Evolutionary conservation across 1,140 invertebrate genomes (phyloP), one percentile per base, ranked within the genome.

Genomic region (Acromyrmex charruanus): DNA sequence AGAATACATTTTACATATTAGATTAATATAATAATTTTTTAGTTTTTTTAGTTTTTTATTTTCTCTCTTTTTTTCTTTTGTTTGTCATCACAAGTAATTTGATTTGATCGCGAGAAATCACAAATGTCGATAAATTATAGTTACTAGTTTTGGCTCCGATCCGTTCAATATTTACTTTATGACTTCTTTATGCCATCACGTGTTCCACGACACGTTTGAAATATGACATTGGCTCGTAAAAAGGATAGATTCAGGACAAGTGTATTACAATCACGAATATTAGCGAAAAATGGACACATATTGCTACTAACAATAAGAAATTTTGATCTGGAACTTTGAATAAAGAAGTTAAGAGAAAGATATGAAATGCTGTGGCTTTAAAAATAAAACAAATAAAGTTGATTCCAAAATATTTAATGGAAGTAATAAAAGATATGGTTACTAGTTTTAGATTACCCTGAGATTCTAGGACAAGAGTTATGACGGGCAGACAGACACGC

Each of bases 111-210:
- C 31, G 16, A 31, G 77, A 81, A n/a, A 72, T 81, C 16, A 28
- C 0, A 3, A 2, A 53, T 59, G 7, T n/a, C 25, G 79, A 58
- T 81, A 58, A 71, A 72, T 72, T 81, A 81, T 28, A 28, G n/a
- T 79, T n/a, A 21, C 39, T 59, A 9, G 14, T 72, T 39, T 72
- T 55, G 66, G 65, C 49, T 55, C 49, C 10, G 49, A 14, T 58
- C 16, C 14, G 14, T 55, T 69, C 65, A 81, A 81, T 81, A n/a
- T 81, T 81, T 72, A 44, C 35, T 69, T 28, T 66, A 68, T 61
- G 14, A 69, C 14, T 69, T 69, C 44, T 25, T 49, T 44, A 58
- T 14, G 21, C 16, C 66, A 58, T 39, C 74, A 59, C 14, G 9
- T 80, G 77, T 81, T 39, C 16, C 7, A 39, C 3, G n/a, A 35